Percentiles rank a stretch among this genome's conserved stretches.
Evolutionary conservation across 2,888 invertebrate species (phyloP).

Genomic region (Aspidiotus rigidus): DNA sequence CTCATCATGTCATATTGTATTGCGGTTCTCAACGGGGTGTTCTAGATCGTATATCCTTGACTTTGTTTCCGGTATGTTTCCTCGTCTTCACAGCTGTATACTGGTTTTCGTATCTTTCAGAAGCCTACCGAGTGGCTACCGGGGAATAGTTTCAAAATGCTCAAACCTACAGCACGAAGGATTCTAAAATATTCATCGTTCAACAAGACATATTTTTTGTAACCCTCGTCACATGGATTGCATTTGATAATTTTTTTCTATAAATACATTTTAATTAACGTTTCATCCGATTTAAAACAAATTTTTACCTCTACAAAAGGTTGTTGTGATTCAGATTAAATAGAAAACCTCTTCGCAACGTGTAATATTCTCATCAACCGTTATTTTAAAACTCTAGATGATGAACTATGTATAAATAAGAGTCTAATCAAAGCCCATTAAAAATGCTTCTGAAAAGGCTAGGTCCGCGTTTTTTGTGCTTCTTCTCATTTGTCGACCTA

Average conservation of each 20-base stretch:
- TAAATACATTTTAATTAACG: too few species aligned
- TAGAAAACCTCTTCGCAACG: too few species aligned
- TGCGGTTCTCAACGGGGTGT: conserved; percentile 55
- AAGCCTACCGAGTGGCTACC: conserved; percentile 43
- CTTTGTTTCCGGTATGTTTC: conserved; percentile 53
- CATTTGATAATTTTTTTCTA: too few species aligned
- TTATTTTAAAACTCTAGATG: too few species aligned
- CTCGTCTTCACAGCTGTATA: conserved; percentile 51
- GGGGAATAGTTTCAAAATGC: too few species aligned
- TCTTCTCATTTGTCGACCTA: conserved; percentile 66
- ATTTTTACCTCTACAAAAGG: too few species aligned
- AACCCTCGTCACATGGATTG: conserved; percentile 35
- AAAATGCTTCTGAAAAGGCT: conserved; percentile 65
- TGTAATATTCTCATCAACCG: too few species aligned
- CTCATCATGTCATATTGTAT: conserved; percentile 52
- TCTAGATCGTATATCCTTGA: conserved; percentile 52
- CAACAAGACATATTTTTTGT: not conserved
- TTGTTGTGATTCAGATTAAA: too few species aligned
- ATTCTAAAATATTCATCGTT: conserved; percentile 1
- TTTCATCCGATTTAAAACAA: too few species aligned
- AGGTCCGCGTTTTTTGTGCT: conserved; percentile 66
- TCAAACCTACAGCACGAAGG: too few species aligned
- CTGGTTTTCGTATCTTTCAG: conserved; percentile 55
- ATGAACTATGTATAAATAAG: too few species aligned
- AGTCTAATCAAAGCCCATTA: conserved; percentile 61